phyloP scores from a whole-genome alignment of 2,888 invertebrate genomes.

The Salpingus planirostris region DNA sequence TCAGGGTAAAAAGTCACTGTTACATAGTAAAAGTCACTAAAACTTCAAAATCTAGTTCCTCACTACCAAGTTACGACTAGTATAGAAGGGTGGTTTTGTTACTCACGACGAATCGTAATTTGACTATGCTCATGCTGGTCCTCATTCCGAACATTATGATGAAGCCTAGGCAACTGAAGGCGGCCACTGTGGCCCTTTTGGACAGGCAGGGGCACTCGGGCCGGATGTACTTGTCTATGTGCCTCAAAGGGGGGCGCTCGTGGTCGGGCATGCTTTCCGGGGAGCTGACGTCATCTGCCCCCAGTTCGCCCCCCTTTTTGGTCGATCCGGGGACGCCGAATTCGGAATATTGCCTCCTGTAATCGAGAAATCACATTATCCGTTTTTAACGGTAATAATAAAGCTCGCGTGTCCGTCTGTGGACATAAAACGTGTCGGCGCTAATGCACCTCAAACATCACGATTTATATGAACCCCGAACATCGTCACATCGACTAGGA shows the following conservation, averaged over 20 bases:
- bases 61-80: too few relatives aligned
- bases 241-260: constrained; percentile 74
- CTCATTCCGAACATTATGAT: constrained; percentile 96
- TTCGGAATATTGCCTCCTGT: constrained; percentile 57
- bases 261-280: constrained; percentile 74
- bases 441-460: constrained; percentile 5
- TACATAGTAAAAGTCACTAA: too few relatives aligned
- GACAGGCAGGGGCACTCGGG: constrained; percentile 81
- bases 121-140: constrained; percentile 98
- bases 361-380: too few relatives aligned
- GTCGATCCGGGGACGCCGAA: constrained; percentile 54
- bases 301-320: constrained; percentile 49
- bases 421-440: too few relatives aligned
- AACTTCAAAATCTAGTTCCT: too few relatives aligned
- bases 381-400: too few relatives aligned
- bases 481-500: too few relatives aligned
- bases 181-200: constrained; percentile 80
- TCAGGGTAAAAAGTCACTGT: too few relatives aligned
- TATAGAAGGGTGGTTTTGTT: neutral
- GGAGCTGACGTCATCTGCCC: constrained; percentile 56
- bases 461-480: constrained; percentile 17
- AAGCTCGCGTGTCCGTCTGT: too few relatives aligned
- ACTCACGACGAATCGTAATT: constrained; percentile 47
- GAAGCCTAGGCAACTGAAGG: constrained; percentile 81
- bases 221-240: constrained; percentile 77